phyloP scores from a whole-genome alignment of 2,888 invertebrate species.

The Tipula confusa region DNA sequence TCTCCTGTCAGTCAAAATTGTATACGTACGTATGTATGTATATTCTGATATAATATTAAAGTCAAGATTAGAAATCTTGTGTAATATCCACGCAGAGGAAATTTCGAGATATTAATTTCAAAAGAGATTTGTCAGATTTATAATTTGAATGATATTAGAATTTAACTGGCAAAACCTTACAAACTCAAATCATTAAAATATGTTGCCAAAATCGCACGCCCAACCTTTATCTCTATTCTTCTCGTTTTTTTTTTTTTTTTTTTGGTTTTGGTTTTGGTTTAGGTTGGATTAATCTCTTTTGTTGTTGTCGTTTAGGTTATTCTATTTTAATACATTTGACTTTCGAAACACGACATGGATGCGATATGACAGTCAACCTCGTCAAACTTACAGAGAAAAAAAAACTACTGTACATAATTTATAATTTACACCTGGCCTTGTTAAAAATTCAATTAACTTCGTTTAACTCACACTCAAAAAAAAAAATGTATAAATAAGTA shows the following conservation, averaged over 20 bases:
- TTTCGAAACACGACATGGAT: neutral
- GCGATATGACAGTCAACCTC: neutral
- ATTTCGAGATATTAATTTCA: constrained; percentile 8
- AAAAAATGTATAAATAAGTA: neutral
- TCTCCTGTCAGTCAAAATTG: neutral
- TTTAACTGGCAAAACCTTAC: neutral
- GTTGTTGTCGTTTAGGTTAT: neutral
- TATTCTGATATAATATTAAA: neutral
- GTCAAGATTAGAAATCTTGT: neutral
- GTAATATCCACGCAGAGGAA: neutral
- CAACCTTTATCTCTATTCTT: neutral
- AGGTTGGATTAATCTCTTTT: no score
- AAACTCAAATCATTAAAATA: neutral
- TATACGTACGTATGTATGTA: neutral
- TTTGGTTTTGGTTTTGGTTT: no score
- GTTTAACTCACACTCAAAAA: neutral
- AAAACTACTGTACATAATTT: neutral
- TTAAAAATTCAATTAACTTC: constrained; percentile 20
- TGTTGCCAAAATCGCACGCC: neutral
- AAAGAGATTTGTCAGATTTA: constrained; percentile 3
- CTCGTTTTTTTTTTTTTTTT: no score
- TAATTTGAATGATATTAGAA: neutral
- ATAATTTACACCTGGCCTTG: neutral
- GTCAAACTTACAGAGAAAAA: neutral
- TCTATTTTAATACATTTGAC: neutral